Conservation (phyloP, 1,140 invertebrate genomes). For the Holcopasites calliopsidis region DNA sequence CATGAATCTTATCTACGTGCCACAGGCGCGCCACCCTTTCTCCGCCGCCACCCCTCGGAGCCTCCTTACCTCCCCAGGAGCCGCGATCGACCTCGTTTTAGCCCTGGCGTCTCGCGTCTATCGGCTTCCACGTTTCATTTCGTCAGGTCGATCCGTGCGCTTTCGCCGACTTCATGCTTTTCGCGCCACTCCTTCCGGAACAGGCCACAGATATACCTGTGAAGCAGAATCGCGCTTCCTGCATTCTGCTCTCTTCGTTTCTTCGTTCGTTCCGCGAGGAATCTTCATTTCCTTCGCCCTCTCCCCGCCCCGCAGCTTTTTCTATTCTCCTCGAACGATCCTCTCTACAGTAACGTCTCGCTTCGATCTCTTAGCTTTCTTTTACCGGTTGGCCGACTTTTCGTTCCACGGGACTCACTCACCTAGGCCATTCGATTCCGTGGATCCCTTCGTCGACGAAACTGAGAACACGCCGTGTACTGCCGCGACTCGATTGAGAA, state of each 20-base stretch:
- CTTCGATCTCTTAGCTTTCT: slow-evolving; percentile 5
- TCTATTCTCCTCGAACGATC: background rate
- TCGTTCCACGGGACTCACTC: slow-evolving; percentile 13
- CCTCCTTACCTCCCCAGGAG: slow-evolving; percentile 48
- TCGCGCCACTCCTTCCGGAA: slow-evolving; percentile 19
- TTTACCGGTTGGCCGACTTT: slow-evolving; percentile 14
- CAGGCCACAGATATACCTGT: background rate
- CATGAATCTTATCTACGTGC: slow-evolving; percentile 65
- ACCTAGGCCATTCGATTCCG: slow-evolving; percentile 1
- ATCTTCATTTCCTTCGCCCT: slow-evolving; percentile 22
- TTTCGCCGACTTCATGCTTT: slow-evolving; percentile 46
- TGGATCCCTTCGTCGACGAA: background rate
- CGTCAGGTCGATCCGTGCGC: slow-evolving; percentile 61
- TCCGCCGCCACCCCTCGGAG: background rate
- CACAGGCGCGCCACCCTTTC: slow-evolving; percentile 40
- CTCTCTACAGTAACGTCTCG: background rate
- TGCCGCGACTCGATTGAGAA: background rate
- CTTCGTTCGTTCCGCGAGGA: slow-evolving; percentile 12
- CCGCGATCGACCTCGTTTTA: slow-evolving; percentile 59
- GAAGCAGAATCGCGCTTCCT: background rate
- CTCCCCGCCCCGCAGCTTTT: background rate
- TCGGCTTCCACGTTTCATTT: slow-evolving; percentile 66
- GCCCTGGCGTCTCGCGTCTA: slow-evolving; percentile 48
- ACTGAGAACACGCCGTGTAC: background rate
- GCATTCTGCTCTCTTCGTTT: slow-evolving; percentile 1